phyloP scores from a whole-genome alignment of 2,797 vertebrate species.

The Mallotus villosus region DNA sequence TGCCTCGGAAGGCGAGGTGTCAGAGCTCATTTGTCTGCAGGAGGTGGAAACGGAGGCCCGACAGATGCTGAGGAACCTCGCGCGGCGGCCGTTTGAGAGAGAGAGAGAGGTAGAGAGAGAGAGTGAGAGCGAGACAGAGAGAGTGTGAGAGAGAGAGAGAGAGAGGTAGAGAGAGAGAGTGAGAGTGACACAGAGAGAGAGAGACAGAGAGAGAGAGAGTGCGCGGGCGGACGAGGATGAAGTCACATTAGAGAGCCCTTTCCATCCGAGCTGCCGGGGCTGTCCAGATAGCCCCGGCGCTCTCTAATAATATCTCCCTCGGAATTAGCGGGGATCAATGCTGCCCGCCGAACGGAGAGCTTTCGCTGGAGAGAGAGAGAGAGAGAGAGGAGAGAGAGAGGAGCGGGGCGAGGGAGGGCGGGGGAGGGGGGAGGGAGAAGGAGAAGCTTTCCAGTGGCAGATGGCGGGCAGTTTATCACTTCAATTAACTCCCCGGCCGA shows the following conservation, averaged over 20 bases:
- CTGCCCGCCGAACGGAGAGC: conserved; percentile 31
- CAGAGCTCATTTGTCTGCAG: conserved; percentile 37
- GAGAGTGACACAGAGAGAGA: too few species aligned
- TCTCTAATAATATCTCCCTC: conserved; percentile 50
- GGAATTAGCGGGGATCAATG: conserved; percentile 60
- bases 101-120: too few species aligned
- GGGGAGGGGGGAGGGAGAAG: conserved; percentile 1
- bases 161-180: too few species aligned
- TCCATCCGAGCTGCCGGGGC: conserved; percentile 1
- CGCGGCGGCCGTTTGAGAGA: conserved; percentile 9
- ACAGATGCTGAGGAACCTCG: not conserved
- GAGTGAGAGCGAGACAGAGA: too few species aligned
- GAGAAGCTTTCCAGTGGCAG: conserved; percentile 51
- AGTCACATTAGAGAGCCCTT: conserved; percentile 18
- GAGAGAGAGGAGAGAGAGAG: too few species aligned
- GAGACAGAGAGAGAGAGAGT: too few species aligned
- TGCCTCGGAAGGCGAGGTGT: conserved; percentile 23
- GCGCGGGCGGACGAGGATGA: conserved; percentile 12
- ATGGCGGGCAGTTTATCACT: conserved; percentile 61
- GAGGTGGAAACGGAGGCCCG: not conserved
- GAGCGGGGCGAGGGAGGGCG: too few species aligned
- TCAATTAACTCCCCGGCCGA: conserved; percentile 57
- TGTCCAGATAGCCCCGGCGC: conserved; percentile 8
- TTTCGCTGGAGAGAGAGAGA: conserved; percentile 31
- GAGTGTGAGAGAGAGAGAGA: too few species aligned